phyloP scores from a whole-genome alignment of 2,113 vertebrate genomes.

The Scomber colias region DNA sequence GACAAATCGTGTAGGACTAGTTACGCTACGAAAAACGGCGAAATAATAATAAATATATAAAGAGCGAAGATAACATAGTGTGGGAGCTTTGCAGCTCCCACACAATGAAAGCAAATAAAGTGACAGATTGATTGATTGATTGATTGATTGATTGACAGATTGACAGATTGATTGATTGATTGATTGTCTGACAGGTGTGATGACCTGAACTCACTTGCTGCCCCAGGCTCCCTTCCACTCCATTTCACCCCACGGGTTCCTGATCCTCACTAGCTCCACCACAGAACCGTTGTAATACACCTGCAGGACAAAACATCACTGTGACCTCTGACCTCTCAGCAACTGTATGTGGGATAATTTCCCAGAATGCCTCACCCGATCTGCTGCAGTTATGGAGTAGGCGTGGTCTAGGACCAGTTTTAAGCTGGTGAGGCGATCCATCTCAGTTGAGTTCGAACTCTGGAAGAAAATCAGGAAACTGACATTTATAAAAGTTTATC shows the following conservation, averaged over 20 bases:
- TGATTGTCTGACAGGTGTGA: too few species aligned
- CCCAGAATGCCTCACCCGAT: conserved; percentile 49
- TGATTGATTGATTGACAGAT: too few species aligned
- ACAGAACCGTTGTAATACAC: conserved; percentile 73
- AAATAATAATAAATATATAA: too few species aligned
- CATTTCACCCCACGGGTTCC: conserved; percentile 97
- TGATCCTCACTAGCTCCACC: conserved; percentile 92
- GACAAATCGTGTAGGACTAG: too few species aligned
- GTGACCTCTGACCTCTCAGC: too few species aligned
- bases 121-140: too few species aligned
- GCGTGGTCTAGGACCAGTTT: conserved; percentile 97
- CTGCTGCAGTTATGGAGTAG: conserved; percentile 86
- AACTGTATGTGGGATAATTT: background rate
- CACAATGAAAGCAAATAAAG: too few species aligned
- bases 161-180: too few species aligned
- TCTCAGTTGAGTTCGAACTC: conserved; percentile 93
- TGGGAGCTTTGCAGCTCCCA: too few species aligned
- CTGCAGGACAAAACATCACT: conserved; percentile 68
- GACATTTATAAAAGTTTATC: too few species aligned
- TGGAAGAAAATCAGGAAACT: conserved; percentile 55
- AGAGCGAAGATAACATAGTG: too few species aligned
- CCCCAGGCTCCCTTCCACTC: conserved; percentile 98
- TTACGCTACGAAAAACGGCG: too few species aligned
- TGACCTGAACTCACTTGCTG: conserved; percentile 84
- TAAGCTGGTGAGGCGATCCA: conserved; percentile 92